A percentile compares a stretch with the other conserved stretches of the same genome.
Evolutionary conservation across 2,113 vertebrate species (phyloP).

Genomic region (Larimichthys crocea): DNA sequence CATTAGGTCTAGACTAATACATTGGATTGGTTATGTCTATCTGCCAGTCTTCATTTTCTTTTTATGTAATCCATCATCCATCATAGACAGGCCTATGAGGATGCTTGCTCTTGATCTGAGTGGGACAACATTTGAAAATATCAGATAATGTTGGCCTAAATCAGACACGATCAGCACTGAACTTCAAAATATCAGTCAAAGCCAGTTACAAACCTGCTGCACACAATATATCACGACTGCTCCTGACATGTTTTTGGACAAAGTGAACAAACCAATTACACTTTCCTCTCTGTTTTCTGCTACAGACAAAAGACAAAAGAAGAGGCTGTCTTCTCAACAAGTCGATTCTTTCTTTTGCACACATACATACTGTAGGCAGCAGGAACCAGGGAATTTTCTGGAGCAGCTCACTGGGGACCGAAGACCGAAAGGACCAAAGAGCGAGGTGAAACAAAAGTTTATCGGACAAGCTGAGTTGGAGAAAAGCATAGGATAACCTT

Average conservation of each 20-base stretch:
- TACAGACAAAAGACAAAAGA: conserved; percentile 12
- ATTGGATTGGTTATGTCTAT: neutral
- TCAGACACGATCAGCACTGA: neutral
- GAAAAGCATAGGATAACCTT: neutral
- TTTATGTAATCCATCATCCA: neutral
- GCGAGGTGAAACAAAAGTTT: neutral
- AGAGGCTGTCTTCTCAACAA: conserved; percentile 5
- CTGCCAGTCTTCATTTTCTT: neutral
- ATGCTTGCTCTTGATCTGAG: no score
- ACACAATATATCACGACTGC: neutral
- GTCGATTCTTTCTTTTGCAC: no score
- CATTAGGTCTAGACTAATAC: neutral
- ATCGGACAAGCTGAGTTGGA: neutral
- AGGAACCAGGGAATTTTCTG: no score
- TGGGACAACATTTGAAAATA: neutral
- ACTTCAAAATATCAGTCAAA: neutral
- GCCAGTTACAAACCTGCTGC: neutral
- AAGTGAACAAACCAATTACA: conserved; percentile 37
- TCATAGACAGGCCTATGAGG: neutral
- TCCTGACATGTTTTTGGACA: conserved; percentile 13
- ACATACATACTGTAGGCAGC: no score
- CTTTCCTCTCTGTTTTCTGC: neutral
- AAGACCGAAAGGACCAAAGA: neutral
- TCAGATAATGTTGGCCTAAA: neutral
- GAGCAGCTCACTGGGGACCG: neutral